A percentile compares a stretch with the other conserved stretches of the same genome.
phyloP scores from a whole-genome alignment of 2,888 invertebrate species.

The Lamproptera curius region DNA sequence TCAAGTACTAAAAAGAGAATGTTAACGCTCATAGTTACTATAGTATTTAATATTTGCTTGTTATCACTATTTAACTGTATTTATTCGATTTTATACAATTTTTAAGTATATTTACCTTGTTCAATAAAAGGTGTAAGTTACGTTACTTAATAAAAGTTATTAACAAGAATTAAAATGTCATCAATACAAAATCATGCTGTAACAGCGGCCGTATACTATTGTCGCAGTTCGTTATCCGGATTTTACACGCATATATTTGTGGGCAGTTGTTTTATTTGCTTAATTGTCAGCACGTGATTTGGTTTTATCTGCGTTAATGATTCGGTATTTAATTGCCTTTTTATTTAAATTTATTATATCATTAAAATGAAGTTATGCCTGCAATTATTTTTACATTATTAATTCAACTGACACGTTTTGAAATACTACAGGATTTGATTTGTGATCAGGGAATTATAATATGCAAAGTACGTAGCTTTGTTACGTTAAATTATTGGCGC shows the following conservation, averaged over 20 bases:
- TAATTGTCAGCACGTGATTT: constrained; percentile 7
- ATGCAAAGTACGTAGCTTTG: no score
- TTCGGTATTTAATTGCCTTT: background rate
- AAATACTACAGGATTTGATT: background rate
- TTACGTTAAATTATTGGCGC: no score
- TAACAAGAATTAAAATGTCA: background rate
- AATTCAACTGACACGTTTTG: constrained; percentile 2
- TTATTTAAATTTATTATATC: background rate
- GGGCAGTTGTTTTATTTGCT: constrained; percentile 11
- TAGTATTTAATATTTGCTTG: background rate
- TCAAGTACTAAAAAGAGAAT: background rate
- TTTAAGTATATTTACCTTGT: background rate
- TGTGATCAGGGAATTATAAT: no score
- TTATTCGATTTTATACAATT: no score
- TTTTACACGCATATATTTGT: constrained; percentile 9
- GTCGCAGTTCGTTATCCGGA: constrained; percentile 2
- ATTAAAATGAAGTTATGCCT: constrained; percentile 11
- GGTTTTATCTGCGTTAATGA: constrained; percentile 6
- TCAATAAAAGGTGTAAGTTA: background rate
- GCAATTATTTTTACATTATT: background rate
- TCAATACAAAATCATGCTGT: constrained; percentile 1
- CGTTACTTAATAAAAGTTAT: background rate
- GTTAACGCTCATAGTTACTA: background rate
- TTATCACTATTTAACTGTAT: no score
- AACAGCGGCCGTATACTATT: background rate